Percentiles rank a stretch among this genome's conserved stretches.
Conservation (phyloP, 2,888 invertebrate species). For the Amphipyra berbera region DNA sequence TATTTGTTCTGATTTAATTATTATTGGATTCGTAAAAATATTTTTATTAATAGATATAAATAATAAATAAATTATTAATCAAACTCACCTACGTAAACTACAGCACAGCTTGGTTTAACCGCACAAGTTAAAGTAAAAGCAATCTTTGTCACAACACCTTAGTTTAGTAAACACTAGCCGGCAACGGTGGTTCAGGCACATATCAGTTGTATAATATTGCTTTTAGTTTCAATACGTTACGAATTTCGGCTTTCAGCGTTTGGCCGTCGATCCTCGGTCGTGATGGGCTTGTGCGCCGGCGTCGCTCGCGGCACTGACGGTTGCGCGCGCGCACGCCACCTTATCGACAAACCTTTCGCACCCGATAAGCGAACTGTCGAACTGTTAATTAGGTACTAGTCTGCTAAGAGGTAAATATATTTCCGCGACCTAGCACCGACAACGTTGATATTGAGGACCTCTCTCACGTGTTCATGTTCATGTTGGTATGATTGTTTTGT, state of each 20-base stretch:
- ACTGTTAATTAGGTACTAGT: constrained; percentile 63
- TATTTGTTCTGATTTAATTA: background rate
- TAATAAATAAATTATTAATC: background rate
- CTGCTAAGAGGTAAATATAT: constrained; percentile 45
- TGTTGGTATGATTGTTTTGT: constrained; percentile 11
- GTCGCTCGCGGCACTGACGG: constrained; percentile 78
- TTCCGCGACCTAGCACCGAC: constrained; percentile 18
- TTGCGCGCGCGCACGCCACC: constrained; percentile 73
- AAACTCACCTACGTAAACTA: constrained; percentile 51
- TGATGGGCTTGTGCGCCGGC: constrained; percentile 72
- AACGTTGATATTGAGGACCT: constrained; percentile 3
- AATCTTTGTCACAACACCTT: constrained; percentile 75
- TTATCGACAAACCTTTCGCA: constrained; percentile 82
- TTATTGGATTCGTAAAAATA: no score
- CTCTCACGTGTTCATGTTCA: constrained; percentile 1
- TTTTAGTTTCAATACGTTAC: constrained; percentile 71
- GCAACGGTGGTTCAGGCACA: constrained; percentile 69
- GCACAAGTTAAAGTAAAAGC: constrained; percentile 73
- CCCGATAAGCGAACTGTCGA: constrained; percentile 79
- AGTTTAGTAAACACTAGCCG: constrained; percentile 80
- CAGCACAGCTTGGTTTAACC: constrained; percentile 53
- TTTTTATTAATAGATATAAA: constrained; percentile 1
- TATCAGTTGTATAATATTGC: constrained; percentile 76
- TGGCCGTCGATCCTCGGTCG: constrained; percentile 39
- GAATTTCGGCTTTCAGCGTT: constrained; percentile 54